A percentile compares a stretch with the other conserved stretches of the same genome.
phyloP scores from a whole-genome alignment of 2,888 invertebrate species.

The Eristalis intricaria region DNA sequence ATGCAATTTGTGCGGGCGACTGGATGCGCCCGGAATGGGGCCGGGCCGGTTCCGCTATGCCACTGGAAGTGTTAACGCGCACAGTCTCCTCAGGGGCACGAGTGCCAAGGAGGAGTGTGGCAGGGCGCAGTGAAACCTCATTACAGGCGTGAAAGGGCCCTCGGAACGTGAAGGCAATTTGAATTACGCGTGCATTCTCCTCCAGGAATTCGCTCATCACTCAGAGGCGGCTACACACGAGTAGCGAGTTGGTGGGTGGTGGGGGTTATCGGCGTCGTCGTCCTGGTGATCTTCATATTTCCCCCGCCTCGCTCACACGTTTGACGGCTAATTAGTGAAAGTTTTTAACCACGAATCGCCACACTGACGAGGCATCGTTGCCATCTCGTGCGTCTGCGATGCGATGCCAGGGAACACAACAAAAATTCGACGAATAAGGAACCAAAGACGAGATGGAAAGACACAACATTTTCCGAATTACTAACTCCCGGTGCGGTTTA shows the following conservation, averaged over 20 bases:
- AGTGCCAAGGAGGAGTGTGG: background rate
- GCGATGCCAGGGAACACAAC: background rate
- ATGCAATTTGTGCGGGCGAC: slow-evolving; percentile 56
- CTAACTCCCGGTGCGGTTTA: slow-evolving; percentile 41
- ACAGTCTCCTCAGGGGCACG: background rate
- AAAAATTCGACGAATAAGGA: background rate
- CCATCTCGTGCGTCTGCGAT: background rate
- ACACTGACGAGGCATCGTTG: slow-evolving; percentile 1
- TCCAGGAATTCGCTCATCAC: background rate
- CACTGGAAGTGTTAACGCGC: slow-evolving; percentile 46
- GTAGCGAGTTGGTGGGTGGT: background rate
- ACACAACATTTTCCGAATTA: slow-evolving; percentile 34
- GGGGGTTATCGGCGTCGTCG: background rate
- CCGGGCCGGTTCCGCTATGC: slow-evolving; percentile 5
- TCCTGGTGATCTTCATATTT: slow-evolving; percentile 33
- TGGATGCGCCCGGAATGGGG: slow-evolving; percentile 31
- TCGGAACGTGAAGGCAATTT: slow-evolving; percentile 52
- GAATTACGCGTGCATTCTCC: slow-evolving; percentile 51
- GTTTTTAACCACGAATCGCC: slow-evolving; percentile 31
- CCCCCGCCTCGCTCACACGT: background rate
- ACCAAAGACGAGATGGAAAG: background rate
- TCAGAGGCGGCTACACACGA: background rate
- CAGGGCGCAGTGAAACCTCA: slow-evolving; percentile 41
- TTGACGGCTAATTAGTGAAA: slow-evolving; percentile 51
- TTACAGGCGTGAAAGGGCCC: slow-evolving; percentile 63